Percentiles rank a stretch among this genome's conserved stretches.
These are phyloP conservation scores for Balearica regulorum DNA, from an alignment of 2,797 vertebrate genomes.

Conservation along the genomic window DNA sequence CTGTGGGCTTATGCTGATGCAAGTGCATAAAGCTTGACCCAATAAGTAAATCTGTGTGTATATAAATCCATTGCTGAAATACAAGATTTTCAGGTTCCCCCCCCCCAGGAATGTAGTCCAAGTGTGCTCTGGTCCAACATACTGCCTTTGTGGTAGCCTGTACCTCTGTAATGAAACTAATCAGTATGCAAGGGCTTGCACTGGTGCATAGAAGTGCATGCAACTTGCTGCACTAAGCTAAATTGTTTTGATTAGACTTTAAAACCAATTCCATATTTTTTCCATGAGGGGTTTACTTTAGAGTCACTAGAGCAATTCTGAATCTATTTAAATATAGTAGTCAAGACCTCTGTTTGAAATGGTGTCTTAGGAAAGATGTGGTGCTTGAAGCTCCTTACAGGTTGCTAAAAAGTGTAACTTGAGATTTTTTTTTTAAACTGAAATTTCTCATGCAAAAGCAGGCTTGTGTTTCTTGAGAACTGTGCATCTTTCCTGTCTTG, in stretches of 20 bases:
- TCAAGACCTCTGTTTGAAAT: background rate
- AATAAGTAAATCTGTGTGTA: background rate
- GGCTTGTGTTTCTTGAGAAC: background rate
- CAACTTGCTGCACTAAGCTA: background rate
- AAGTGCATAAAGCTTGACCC: background rate
- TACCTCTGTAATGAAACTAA: background rate
- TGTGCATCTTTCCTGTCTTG: background rate
- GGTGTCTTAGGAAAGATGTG: background rate
- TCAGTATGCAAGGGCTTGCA: background rate
- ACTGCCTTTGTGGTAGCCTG: background rate
- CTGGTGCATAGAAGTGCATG: background rate
- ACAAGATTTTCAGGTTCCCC: background rate
- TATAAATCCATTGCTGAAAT: background rate
- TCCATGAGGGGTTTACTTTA: background rate
- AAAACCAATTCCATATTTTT: background rate
- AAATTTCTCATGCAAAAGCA: background rate
- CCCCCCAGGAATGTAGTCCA: background rate
- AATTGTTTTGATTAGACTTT: background rate
- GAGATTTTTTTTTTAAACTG: background rate
- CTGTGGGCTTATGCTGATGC: background rate
- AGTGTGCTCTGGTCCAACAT: background rate
- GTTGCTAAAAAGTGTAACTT: background rate
- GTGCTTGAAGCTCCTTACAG: background rate
- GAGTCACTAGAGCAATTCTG: background rate
- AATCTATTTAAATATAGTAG: background rate